Percentiles rank a stretch among this genome's conserved stretches.
Evolutionary conservation across 23 tunicate genomes (phyloP).

Genomic region (Botrylloides violaceus): DNA sequence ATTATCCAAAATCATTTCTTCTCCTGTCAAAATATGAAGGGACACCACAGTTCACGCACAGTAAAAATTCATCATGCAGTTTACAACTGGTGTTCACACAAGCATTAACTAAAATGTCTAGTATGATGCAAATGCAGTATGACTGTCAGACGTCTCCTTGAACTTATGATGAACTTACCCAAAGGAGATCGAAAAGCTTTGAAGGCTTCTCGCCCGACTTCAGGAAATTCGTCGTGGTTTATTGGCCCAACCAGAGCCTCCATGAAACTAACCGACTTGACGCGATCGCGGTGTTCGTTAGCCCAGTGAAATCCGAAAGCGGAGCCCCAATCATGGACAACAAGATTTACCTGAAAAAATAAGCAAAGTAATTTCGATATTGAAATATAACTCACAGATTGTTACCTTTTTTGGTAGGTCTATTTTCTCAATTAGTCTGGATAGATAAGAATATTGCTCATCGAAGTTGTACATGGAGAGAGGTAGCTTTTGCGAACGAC

Average conservation of each 20-base stretch:
- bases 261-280: constrained; percentile 34
- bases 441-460: constrained; percentile 60
- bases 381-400: not conserved
- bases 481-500: constrained; percentile 54
- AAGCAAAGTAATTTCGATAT: not conserved
- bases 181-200: constrained; percentile 22
- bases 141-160: too few species aligned
- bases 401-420: constrained; percentile 60
- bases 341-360: constrained; percentile 17
- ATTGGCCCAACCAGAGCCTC: constrained; percentile 32
- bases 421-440: constrained; percentile 48
- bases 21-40: too few species aligned
- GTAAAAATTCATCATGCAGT: too few species aligned
- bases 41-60: too few species aligned
- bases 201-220: constrained; percentile 11
- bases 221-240: constrained; percentile 31
- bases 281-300: constrained; percentile 27
- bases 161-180: too few species aligned
- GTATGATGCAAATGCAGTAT: too few species aligned
- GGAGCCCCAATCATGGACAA: constrained; percentile 50
- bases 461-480: constrained; percentile 54
- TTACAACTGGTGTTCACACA: too few species aligned
- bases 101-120: too few species aligned
- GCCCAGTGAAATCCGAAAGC: constrained; percentile 57
- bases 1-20: constrained; percentile 59